Conservation (phyloP, 2,113 vertebrate genomes). For the Xerus inauris region DNA sequence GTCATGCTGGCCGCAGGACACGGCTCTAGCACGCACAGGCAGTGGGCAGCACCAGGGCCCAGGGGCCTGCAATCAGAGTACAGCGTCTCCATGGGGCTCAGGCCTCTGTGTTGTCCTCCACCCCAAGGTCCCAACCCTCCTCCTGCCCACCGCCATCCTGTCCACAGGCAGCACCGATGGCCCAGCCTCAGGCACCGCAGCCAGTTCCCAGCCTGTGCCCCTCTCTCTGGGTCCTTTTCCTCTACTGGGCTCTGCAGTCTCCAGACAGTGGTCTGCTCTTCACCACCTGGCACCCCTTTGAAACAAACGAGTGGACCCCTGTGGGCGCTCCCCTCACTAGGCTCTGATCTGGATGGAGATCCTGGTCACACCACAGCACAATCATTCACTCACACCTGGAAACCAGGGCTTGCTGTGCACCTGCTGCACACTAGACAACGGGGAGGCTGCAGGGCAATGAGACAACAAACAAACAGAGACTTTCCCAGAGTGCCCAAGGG, state of each 20-base stretch:
- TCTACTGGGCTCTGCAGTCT: neutral
- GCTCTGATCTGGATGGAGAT: neutral
- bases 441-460: rapidly evolving
- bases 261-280: neutral
- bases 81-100: neutral
- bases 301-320: neutral
- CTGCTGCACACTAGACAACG: rapidly evolving
- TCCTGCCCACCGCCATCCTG: too few species aligned
- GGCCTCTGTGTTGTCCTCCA: neutral
- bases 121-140: too few species aligned
- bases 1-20: neutral
- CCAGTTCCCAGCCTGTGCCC: rapidly evolving
- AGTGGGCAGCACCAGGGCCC: rapidly evolving
- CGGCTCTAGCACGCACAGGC: neutral
- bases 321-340: neutral
- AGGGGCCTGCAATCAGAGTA: too few species aligned
- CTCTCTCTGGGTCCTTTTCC: neutral
- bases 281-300: neutral
- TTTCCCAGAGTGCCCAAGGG: neutral
- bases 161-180: neutral
- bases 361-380: neutral
- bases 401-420: neutral
- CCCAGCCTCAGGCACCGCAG: neutral
- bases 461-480: neutral
- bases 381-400: neutral